Conservation (phyloP, 1,140 invertebrate genomes). For the Lepidurus apus region DNA sequence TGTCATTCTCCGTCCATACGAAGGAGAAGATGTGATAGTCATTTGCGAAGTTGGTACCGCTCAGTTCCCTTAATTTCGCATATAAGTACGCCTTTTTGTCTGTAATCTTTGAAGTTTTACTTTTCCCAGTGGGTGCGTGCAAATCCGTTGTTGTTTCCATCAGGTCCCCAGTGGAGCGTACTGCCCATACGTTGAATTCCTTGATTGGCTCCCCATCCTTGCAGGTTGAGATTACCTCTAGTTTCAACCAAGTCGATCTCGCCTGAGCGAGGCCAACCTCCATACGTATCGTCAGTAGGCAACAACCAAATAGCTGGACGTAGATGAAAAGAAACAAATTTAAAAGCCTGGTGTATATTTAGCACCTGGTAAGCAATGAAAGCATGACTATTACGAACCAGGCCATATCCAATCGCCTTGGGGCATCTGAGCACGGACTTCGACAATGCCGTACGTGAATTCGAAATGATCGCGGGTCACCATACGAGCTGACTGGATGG, state of each 20-base stretch:
- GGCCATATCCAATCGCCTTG: slow-evolving; percentile 51
- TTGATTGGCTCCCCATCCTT: slow-evolving; percentile 44
- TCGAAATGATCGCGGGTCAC: slow-evolving; percentile 43
- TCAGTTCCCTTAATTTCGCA: neutral
- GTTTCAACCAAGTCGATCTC: slow-evolving; percentile 44
- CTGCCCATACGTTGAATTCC: slow-evolving; percentile 35
- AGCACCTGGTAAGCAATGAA: slow-evolving; percentile 47
- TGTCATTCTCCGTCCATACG: slow-evolving; percentile 33
- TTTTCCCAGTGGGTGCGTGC: slow-evolving; percentile 33
- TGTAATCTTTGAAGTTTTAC: slow-evolving; percentile 25
- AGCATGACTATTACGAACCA: slow-evolving; percentile 39
- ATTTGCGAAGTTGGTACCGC: neutral
- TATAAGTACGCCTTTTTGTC: no score
- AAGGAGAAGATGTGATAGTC: slow-evolving; percentile 33
- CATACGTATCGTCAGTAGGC: slow-evolving; percentile 36
- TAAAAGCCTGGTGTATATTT: no score
- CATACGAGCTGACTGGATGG: slow-evolving; percentile 46
- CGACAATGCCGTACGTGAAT: slow-evolving; percentile 47
- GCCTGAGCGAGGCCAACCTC: slow-evolving; percentile 37
- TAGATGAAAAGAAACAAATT: slow-evolving; percentile 41
- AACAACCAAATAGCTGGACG: slow-evolving; percentile 38
- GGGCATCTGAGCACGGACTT: slow-evolving; percentile 48
- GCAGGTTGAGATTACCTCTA: slow-evolving; percentile 41
- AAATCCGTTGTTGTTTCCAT: slow-evolving; percentile 31
- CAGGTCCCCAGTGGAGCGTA: slow-evolving; percentile 38